These are phyloP conservation scores for Pristionchus maxplancki DNA, from an alignment of 2,888 invertebrate species.

Conservation along the genomic window DNA sequence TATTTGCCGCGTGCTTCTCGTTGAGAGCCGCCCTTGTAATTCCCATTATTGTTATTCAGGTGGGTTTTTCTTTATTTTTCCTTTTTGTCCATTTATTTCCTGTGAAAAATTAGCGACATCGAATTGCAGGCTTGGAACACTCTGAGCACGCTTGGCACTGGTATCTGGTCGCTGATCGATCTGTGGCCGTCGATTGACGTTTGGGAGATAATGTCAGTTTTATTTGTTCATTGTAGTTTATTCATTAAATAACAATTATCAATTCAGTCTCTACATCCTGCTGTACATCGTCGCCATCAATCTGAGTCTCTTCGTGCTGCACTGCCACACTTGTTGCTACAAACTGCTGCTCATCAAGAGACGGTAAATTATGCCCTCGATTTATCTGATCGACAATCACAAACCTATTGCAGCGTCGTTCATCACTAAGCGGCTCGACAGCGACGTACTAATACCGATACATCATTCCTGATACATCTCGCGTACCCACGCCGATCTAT, in stretches of 20 bases:
- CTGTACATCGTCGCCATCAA: background rate
- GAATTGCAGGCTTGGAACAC: background rate
- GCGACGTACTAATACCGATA: too few species aligned
- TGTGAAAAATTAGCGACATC: too few species aligned
- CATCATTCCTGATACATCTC: too few species aligned
- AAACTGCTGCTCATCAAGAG: conserved; percentile 9
- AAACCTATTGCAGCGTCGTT: background rate
- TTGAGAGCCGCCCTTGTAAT: background rate
- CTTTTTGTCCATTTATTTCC: background rate
- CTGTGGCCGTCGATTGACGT: background rate
- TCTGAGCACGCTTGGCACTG: background rate
- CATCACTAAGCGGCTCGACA: too few species aligned
- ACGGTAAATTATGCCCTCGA: background rate
- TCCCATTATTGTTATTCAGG: background rate
- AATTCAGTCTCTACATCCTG: background rate
- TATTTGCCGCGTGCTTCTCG: background rate
- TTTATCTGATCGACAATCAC: background rate
- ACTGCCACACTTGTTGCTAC: conserved; percentile 31
- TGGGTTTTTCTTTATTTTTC: background rate
- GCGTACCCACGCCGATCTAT: too few species aligned
- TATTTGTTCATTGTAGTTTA: too few species aligned
- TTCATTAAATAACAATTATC: too few species aligned
- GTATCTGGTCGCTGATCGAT: background rate
- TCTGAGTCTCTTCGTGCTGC: background rate
- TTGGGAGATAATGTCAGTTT: background rate